Evolutionary conservation across 2,888 invertebrate genomes (phyloP), one percentile per base, ranked within the genome.

Genomic region (Eudemis profundana): DNA sequence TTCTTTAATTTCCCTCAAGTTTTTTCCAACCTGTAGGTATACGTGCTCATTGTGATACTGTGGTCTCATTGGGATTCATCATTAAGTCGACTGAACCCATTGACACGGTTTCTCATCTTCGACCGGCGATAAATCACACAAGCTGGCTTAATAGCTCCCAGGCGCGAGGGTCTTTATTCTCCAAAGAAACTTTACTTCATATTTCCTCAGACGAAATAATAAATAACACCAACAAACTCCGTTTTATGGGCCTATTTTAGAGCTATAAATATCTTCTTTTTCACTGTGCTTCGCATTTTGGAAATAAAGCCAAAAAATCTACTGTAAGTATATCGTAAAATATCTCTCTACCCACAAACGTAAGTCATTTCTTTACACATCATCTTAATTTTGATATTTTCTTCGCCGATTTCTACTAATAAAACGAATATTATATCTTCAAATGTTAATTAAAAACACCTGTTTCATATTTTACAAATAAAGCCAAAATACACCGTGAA

Each of bases 121-220:
- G 29, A 47, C 10, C 14, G 61, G 27, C 38, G 53, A 61, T 69
- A 68, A 69, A 69, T 69, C 65, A 65, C 56, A 61, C 46, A 62
- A 49, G 46, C 38, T 46, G 50, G 42, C 23, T 51, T 61, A 56
- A 61, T 61, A 53, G 53, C 44, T 27, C 51, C 53, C 61, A 51
- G 36, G 44, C 53, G 27, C 50, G 21, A 8, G 40, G 8, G 50
- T 14, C 42, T 51, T 50, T 49, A 40, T 60, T 12, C 61, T 50
- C 12, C 29, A 42, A 50, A 61, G 19, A 42, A 42, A 50, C 42
- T 38, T 60, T 49, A 60, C 40, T 61, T 29, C 40, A 33, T 61
- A 51, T 61, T 51, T 61, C 38, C 40, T 33, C 3, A 29, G 23
- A 40, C 40, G 40, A 54, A 61, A 50, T 49, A 59, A 47, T 54